Evolutionary conservation across 1,140 invertebrate genomes (phyloP).

Genomic region (Aradophagus sp.): DNA sequence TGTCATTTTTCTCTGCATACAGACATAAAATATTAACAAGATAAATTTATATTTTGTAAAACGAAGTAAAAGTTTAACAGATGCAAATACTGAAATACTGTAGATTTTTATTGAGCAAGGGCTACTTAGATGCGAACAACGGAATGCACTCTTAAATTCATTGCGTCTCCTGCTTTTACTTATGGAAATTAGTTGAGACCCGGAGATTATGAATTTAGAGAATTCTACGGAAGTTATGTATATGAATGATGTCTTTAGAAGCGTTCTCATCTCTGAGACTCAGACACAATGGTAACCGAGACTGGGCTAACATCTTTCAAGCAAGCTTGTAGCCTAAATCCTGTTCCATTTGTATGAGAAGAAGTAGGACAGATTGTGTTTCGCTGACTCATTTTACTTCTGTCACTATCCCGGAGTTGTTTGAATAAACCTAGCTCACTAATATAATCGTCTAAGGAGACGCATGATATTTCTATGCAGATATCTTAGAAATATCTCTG

Average conservation of each 20-base stretch:
- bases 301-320: conserved; percentile 43
- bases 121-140: too few relatives aligned
- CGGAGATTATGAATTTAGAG: too few relatives aligned
- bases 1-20: too few relatives aligned
- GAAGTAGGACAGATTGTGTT: conserved; percentile 41
- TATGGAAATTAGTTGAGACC: too few relatives aligned
- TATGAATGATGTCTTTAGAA: conserved; percentile 49
- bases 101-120: too few relatives aligned
- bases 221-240: conserved; percentile 44
- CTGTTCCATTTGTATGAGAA: conserved; percentile 49
- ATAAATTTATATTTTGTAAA: too few relatives aligned
- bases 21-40: too few relatives aligned
- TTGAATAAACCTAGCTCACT: conserved; percentile 23
- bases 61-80: too few relatives aligned
- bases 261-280: conserved; percentile 23
- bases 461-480: conserved; percentile 29
- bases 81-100: too few relatives aligned
- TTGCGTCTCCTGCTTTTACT: too few relatives aligned
- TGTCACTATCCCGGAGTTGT: conserved; percentile 26
- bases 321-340: conserved; percentile 30
- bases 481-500: conserved; percentile 11
- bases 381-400: conserved; percentile 24
- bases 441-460: conserved; percentile 46
- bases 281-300: conserved; percentile 30
- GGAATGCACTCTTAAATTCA: too few relatives aligned